Evolutionary conservation across 1,140 invertebrate species (phyloP), one percentile per base, ranked within the genome.

Genomic region (Trichomalopsis sarcophagae): DNA sequence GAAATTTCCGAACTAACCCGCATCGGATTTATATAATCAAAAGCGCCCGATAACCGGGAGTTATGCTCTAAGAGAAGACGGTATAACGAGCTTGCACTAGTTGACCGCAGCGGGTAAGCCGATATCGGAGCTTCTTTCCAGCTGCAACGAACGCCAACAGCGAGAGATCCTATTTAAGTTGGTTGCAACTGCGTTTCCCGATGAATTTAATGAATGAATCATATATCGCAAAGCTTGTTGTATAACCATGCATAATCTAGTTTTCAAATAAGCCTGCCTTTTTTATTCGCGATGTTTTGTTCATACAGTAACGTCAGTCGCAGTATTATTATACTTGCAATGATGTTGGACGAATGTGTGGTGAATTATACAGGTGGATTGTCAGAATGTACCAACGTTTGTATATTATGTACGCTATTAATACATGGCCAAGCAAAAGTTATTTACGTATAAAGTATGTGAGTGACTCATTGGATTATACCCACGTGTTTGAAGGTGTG

Each of bases 401-500:
- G 62, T 78, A 36, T 78, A 62, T 81, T 80, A 76, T 68, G 27
- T 68, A 81, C 71, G 23, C 71, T 84, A 78, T 78, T 82, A 78
- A 81, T 50, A 17, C 40, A 69, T 82, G 50, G 74, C 30, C 23
- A 77, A 80, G 84, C 84, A 86, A 68, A 68, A 81, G 73, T 82
- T 85, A 85, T 40, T 82, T 66, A 82, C 71, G 74, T 69, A 36
- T 36, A 62, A 62, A 62, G 55, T 62, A n/a, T 62, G 21, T 62
- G 17, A 80, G n/a, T 62, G 55, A 76, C 78, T 71, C 50, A 71
- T 71, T 78, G 23, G 13, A 30, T 78, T 2, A 78, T 76, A 17
- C 21, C 62, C 75, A 84, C 69, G 27, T 82, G 30, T 73, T 62
- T 14, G 27, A 55, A 73, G 69, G 40, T 73, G 7, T 11, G 27